Conservation (phyloP, 2,797 vertebrate genomes). For the Gambelia wislizenii region DNA sequence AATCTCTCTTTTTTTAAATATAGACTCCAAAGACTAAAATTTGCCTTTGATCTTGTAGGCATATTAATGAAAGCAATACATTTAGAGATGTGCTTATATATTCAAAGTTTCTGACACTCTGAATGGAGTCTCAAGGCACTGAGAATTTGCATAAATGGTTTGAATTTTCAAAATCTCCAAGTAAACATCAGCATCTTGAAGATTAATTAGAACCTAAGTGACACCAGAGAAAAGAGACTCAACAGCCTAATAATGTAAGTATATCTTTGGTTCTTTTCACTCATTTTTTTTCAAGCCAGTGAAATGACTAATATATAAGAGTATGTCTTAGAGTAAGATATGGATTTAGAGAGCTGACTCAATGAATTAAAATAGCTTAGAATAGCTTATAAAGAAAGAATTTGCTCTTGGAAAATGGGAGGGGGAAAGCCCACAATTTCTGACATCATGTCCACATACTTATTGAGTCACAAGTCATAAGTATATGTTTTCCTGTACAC, state of each 20-base stretch:
- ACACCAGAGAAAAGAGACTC: neutral
- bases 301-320: neutral
- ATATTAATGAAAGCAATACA: slow-evolving; percentile 51
- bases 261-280: neutral
- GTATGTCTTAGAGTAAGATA: slow-evolving; percentile 4
- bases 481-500: too few relatives aligned
- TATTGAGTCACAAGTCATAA: neutral
- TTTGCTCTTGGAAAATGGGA: slow-evolving; percentile 9
- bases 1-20: slow-evolving; percentile 39
- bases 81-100: slow-evolving; percentile 42
- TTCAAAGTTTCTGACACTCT: slow-evolving; percentile 60
- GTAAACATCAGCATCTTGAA: slow-evolving; percentile 46
- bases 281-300: slow-evolving; percentile 43
- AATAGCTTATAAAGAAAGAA: neutral
- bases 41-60: slow-evolving; percentile 59
- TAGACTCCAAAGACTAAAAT: slow-evolving; percentile 41
- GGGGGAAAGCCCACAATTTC: neutral
- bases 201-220: slow-evolving; percentile 50
- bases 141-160: slow-evolving; percentile 63
- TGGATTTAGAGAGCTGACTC: neutral
- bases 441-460: neutral
- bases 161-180: slow-evolving; percentile 57
- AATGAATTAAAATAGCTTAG: neutral
- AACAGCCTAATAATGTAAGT: slow-evolving; percentile 45
- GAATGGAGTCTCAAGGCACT: slow-evolving; percentile 39